A percentile compares a stretch with the other conserved stretches of the same genome.
Conservation (phyloP, 2,888 invertebrate species). For the Folsomia candida region DNA sequence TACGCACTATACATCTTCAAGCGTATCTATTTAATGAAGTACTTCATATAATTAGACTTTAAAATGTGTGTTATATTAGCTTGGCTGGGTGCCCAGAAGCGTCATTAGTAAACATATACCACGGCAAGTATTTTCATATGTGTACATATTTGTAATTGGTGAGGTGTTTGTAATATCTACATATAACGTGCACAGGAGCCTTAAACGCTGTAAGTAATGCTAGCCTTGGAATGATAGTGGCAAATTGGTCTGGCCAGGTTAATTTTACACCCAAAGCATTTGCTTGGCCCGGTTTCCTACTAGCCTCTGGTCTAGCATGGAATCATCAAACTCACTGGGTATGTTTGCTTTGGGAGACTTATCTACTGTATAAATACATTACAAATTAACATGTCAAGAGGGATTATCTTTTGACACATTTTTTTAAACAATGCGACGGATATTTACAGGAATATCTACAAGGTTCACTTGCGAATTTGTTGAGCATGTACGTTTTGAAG, state of each 20-base stretch:
- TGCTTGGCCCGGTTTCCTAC: conserved; percentile 62
- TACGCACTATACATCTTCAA: too few relatives aligned
- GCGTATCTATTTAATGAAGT: too few relatives aligned
- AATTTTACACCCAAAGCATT: conserved; percentile 62
- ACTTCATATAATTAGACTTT: too few relatives aligned
- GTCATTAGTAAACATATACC: conserved; percentile 60
- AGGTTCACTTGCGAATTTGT: conserved; percentile 57
- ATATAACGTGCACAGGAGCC: too few relatives aligned
- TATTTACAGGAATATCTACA: conserved; percentile 57
- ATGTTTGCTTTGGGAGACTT: too few relatives aligned
- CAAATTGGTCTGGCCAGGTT: conserved; percentile 63
- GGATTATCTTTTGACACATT: too few relatives aligned
- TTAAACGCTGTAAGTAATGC: conserved; percentile 58
- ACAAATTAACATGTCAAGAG: too few relatives aligned
- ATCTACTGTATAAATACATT: too few relatives aligned
- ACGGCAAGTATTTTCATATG: too few relatives aligned
- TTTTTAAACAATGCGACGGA: too few relatives aligned
- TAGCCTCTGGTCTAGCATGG: conserved; percentile 62
- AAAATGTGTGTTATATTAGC: conserved; percentile 51
- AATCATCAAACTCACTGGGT: conserved; percentile 59
- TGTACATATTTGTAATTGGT: too few relatives aligned
- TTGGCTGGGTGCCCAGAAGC: conserved; percentile 63
- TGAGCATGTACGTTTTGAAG: conserved; percentile 60
- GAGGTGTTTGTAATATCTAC: too few relatives aligned
- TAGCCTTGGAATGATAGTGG: conserved; percentile 59